These are phyloP conservation scores for Gadus macrocephalus DNA, from an alignment of 2,113 vertebrate species.

Conservation along the genomic window DNA sequence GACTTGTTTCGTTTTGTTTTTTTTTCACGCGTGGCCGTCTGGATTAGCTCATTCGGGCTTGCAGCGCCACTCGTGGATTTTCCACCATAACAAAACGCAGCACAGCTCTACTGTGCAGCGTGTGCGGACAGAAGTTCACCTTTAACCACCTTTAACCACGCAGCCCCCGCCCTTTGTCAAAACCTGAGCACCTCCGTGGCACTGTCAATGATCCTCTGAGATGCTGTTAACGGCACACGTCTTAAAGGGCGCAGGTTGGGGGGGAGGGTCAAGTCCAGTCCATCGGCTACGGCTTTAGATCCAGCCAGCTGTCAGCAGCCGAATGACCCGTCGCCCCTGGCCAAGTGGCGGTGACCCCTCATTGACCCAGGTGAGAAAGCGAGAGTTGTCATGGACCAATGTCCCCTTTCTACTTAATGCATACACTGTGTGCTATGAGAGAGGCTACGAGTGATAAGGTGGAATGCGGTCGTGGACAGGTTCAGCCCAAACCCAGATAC, in stretches of 20 bases:
- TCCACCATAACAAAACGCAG: slow-evolving; percentile 37
- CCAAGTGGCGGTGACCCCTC: slow-evolving; percentile 11
- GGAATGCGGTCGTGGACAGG: no score
- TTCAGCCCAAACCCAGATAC: no score
- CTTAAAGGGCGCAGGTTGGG: slow-evolving; percentile 16
- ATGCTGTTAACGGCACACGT: slow-evolving; percentile 6
- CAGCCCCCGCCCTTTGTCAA: slow-evolving; percentile 32
- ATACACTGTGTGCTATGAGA: no score
- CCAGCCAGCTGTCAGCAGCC: slow-evolving; percentile 3
- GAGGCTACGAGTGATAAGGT: no score
- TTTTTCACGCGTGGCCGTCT: slow-evolving; percentile 12
- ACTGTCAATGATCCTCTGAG: slow-evolving; percentile 1
- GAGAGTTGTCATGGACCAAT: not conserved
- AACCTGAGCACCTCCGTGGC: slow-evolving; percentile 33
- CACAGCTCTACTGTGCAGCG: slow-evolving; percentile 18
- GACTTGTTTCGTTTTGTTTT: slow-evolving; percentile 36
- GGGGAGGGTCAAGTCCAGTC: slow-evolving; percentile 29
- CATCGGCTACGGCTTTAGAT: slow-evolving; percentile 6
- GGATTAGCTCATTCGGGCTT: slow-evolving; percentile 31
- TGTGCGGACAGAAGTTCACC: slow-evolving; percentile 29
- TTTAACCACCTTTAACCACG: slow-evolving; percentile 42
- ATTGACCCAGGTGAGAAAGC: not conserved
- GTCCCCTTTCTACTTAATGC: not conserved
- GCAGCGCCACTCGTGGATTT: slow-evolving; percentile 32
- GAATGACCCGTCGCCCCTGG: slow-evolving; percentile 25